These are phyloP conservation scores for Folsomia candida DNA, from an alignment of 2,888 invertebrate genomes.

Conservation along the genomic window DNA sequence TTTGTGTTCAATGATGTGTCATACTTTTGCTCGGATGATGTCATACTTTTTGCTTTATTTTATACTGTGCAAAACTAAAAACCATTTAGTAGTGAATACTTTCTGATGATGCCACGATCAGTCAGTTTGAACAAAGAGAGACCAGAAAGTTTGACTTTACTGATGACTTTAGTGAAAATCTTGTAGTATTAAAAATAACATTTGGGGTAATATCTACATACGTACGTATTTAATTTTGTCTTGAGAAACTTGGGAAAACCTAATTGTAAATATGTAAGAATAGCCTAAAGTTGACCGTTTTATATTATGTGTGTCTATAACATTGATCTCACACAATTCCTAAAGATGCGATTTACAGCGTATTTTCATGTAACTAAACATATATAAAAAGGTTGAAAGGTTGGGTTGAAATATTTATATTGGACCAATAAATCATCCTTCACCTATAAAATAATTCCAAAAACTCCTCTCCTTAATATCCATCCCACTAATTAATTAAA, in stretches of 20 bases:
- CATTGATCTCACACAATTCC: no score
- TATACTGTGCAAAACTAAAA: background rate
- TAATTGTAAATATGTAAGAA: background rate
- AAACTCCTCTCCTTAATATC: no score
- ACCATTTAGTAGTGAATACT: constrained; percentile 18
- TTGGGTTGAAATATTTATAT: no score
- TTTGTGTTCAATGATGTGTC: background rate
- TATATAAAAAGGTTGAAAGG: no score
- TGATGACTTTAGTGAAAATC: no score
- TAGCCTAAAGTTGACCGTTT: constrained; percentile 27
- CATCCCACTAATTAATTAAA: no score
- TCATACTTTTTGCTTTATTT: background rate
- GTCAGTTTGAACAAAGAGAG: background rate
- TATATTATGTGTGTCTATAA: no score
- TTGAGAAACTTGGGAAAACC: constrained; percentile 16
- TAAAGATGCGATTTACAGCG: no score
- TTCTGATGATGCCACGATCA: background rate
- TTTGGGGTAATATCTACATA: background rate
- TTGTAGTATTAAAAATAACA: no score
- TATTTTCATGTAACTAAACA: no score
- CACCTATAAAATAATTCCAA: no score
- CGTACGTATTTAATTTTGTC: background rate
- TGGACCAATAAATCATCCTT: no score
- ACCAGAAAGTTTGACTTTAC: background rate
- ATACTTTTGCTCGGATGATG: background rate